Conservation (phyloP, 2,888 invertebrate species). For the Myopa tessellatipennis region DNA sequence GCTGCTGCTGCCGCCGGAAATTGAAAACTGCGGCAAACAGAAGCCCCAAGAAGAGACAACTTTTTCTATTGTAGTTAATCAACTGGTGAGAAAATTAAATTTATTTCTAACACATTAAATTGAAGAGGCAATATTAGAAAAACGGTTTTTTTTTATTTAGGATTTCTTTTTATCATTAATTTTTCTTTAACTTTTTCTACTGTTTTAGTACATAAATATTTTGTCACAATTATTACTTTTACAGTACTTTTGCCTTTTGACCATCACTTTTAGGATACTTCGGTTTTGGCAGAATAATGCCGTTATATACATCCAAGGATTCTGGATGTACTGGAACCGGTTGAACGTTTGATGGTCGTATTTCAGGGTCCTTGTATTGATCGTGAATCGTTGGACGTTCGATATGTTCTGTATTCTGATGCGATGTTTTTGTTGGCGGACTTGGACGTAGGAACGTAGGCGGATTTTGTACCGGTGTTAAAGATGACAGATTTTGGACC, state of each 20-base stretch:
- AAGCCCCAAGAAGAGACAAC: not conserved
- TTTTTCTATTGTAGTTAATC: not conserved
- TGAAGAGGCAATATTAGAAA: too few relatives aligned
- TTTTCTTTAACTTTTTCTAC: too few relatives aligned
- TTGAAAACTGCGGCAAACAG: not conserved
- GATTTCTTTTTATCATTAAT: too few relatives aligned
- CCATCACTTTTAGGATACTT: not conserved
- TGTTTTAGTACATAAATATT: not conserved
- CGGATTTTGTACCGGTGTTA: not conserved
- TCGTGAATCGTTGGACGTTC: not conserved
- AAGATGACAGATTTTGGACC: not conserved
- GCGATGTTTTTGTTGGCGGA: too few relatives aligned
- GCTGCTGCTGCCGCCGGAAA: constrained; percentile 3
- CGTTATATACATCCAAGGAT: not conserved
- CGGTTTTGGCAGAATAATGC: not conserved
- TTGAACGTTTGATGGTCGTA: not conserved
- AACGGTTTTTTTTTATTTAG: not conserved
- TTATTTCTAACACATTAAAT: not conserved
- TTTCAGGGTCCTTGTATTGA: not conserved
- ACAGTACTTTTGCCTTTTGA: not conserved
- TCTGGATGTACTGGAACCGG: not conserved
- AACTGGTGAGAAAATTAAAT: not conserved
- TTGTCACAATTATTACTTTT: not conserved
- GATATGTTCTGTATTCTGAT: too few relatives aligned
- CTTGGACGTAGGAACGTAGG: too few relatives aligned